These are phyloP conservation scores for Pterostichus madidus DNA, from an alignment of 2,888 invertebrate species.

Conservation along the genomic window DNA sequence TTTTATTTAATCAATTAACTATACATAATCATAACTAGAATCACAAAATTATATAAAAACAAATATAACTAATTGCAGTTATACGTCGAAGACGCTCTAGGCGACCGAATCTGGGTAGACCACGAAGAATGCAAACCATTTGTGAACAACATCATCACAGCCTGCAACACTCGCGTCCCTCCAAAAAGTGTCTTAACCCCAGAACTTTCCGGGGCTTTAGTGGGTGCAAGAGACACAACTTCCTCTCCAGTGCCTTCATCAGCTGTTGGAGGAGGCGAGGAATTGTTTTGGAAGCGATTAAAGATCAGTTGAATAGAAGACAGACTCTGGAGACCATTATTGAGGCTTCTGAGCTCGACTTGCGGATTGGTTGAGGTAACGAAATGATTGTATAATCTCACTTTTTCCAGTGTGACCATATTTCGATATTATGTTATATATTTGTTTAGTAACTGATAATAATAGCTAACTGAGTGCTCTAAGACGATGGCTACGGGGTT, in stretches of 20 bases:
- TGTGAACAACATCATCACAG: constrained; percentile 93
- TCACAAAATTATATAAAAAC: too few species aligned
- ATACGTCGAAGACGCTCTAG: constrained; percentile 96
- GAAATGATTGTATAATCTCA: too few species aligned
- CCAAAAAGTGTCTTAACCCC: constrained; percentile 85
- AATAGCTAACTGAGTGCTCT: too few species aligned
- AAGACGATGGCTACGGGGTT: too few species aligned
- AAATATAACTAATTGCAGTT: too few species aligned
- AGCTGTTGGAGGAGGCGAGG: constrained; percentile 75
- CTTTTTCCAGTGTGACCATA: too few species aligned
- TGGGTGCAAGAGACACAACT: constrained; percentile 34
- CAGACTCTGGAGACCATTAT: constrained; percentile 92
- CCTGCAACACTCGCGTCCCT: constrained; percentile 89
- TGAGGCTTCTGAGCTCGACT: constrained; percentile 90
- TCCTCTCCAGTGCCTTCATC: constrained; percentile 44
- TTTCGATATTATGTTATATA: too few species aligned
- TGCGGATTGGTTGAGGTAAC: constrained; percentile 91
- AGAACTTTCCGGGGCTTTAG: constrained; percentile 74
- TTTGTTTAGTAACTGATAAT: too few species aligned
- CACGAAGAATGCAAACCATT: constrained; percentile 93
- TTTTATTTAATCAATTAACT: too few species aligned
- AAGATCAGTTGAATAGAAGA: constrained; percentile 91
- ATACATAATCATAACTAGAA: too few species aligned
- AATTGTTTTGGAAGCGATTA: constrained; percentile 91
- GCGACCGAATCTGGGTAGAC: constrained; percentile 96